Conservation (phyloP, 2,888 invertebrate genomes). For the Parnassius mnemosyne region DNA sequence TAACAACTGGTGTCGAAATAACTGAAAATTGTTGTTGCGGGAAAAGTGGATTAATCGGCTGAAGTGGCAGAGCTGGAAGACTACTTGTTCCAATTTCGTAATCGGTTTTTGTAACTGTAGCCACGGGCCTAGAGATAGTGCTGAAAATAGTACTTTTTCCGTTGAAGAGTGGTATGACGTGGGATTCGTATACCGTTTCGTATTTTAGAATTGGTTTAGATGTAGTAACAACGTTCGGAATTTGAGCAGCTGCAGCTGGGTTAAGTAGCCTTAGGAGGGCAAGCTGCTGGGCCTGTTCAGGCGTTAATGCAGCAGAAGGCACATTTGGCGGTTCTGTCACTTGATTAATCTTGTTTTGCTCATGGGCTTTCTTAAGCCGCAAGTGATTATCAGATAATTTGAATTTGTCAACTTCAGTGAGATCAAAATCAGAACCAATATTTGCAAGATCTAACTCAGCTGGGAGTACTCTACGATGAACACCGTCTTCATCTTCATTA, state of each 20-base stretch:
- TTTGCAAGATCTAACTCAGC: constrained; percentile 86
- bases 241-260: constrained; percentile 83
- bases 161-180: constrained; percentile 88
- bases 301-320: constrained; percentile 78
- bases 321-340: constrained; percentile 73
- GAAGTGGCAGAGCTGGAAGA: constrained; percentile 79
- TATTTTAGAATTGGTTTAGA: constrained; percentile 88
- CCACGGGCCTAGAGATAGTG: constrained; percentile 89
- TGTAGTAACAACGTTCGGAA: constrained; percentile 87
- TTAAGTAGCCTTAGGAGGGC: constrained; percentile 86
- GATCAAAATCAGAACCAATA: constrained; percentile 86
- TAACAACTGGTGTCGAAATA: constrained; percentile 89
- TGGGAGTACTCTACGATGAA: constrained; percentile 78
- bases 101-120: constrained; percentile 89
- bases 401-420: constrained; percentile 85
- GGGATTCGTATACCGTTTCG: constrained; percentile 91
- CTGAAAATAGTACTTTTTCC: constrained; percentile 88
- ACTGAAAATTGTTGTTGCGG: constrained; percentile 86
- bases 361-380: constrained; percentile 72
- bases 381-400: constrained; percentile 78
- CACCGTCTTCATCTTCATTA: constrained; percentile 82
- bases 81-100: constrained; percentile 89
- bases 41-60: constrained; percentile 79
- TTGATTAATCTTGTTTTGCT: constrained; percentile 68
- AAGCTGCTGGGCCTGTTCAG: constrained; percentile 87